Conservation (phyloP, 2,113 vertebrate species). For the Rhynchomys soricoides region DNA sequence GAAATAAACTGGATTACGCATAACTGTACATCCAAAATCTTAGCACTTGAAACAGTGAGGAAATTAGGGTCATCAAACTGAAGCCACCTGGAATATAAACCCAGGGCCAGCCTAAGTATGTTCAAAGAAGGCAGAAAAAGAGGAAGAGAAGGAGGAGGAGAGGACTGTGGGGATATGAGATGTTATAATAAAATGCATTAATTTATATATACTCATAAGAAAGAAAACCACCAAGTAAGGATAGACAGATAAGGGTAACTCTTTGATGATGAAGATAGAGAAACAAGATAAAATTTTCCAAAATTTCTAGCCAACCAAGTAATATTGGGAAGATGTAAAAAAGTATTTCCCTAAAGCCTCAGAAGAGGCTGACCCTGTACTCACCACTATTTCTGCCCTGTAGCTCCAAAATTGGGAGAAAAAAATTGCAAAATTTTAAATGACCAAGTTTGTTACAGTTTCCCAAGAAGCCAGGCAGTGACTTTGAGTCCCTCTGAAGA, state of each 20-base stretch:
- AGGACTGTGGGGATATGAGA: too few relatives aligned
- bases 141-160: background rate
- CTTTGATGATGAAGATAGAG: background rate
- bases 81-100: too few relatives aligned
- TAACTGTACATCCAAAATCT: background rate
- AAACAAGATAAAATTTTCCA: background rate
- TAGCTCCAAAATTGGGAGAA: background rate
- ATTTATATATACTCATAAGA: background rate
- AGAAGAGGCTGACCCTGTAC: background rate
- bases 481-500: background rate
- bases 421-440: background rate
- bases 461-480: background rate
- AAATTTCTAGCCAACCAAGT: background rate
- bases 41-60: background rate
- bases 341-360: background rate
- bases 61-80: background rate
- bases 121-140: background rate
- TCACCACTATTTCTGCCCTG: background rate
- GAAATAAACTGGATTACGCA: background rate
- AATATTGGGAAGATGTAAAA: background rate
- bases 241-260: background rate
- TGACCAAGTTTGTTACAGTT: background rate
- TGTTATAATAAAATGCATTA: background rate
- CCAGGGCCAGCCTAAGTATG: background rate
- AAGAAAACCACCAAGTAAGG: background rate